Evolutionary conservation across 2,113 vertebrate genomes (phyloP).

Genomic region (Dolichotis patagonum): DNA sequence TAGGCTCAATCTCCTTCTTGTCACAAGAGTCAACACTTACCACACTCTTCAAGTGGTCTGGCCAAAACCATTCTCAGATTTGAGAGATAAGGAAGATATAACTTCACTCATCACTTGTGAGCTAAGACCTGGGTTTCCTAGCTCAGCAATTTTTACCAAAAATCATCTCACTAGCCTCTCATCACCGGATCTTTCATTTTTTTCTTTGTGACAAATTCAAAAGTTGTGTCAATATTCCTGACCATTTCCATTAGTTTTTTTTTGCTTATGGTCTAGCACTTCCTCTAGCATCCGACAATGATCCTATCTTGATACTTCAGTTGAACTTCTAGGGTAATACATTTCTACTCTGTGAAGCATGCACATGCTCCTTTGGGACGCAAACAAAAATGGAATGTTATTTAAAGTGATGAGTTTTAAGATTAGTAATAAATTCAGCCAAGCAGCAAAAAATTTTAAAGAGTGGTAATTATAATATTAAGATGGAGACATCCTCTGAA

Average conservation of each 20-base stretch:
- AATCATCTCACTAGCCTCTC: neutral
- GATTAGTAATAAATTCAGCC: constrained; percentile 1
- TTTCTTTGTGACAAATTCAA: neutral
- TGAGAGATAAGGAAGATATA: neutral
- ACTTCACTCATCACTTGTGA: neutral
- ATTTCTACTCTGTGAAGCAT: neutral
- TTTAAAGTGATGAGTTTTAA: constrained; percentile 2
- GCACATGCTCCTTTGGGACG: neutral
- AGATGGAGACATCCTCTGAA: constrained; percentile 5
- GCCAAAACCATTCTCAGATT: neutral
- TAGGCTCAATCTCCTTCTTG: neutral
- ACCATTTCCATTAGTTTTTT: neutral
- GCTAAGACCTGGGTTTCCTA: neutral
- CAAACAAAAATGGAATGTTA: neutral
- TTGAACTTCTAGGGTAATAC: neutral
- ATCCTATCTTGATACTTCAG: neutral
- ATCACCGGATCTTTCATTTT: neutral
- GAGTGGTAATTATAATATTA: neutral
- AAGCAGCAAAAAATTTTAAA: neutral
- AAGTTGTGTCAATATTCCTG: neutral
- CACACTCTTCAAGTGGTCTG: neutral
- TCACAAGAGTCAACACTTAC: neutral
- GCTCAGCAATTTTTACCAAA: neutral
- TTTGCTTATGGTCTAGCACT: neutral
- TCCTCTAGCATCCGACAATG: neutral